phyloP scores from a whole-genome alignment of 2,113 vertebrate species.

The Mormyrus lacerda region DNA sequence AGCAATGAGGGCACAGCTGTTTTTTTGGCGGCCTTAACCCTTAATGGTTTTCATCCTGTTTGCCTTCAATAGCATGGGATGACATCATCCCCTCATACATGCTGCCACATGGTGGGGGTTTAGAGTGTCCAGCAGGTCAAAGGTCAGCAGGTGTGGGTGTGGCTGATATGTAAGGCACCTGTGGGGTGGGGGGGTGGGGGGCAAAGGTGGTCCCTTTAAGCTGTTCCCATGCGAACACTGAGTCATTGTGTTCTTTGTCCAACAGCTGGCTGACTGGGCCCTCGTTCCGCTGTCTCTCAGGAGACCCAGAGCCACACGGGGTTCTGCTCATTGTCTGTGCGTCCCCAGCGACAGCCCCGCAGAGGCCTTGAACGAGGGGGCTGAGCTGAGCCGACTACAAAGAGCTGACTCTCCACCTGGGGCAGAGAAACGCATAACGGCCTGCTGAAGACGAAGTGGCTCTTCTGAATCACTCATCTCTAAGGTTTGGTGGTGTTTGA shows the following conservation, averaged over 20 bases:
- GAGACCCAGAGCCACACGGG: slow-evolving; percentile 34
- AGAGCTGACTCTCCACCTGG: slow-evolving; percentile 11
- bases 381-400: background rate
- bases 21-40: background rate
- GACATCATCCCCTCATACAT: background rate
- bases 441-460: background rate
- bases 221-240: slow-evolving; percentile 36
- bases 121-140: background rate
- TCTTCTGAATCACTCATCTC: background rate
- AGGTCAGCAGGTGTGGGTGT: background rate
- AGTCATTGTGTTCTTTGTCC: slow-evolving; percentile 43
- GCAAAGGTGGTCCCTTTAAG: background rate
- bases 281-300: slow-evolving; percentile 49
- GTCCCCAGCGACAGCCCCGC: background rate
- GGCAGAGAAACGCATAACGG: too few relatives aligned
- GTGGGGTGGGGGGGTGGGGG: background rate
- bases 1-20: background rate
- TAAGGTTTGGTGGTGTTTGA: background rate
- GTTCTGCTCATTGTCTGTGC: background rate
- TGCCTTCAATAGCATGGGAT: background rate
- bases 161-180: slow-evolving; percentile 20
- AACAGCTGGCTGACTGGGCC: slow-evolving; percentile 52
- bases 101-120: background rate
- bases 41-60: background rate
- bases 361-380: background rate